Conservation (phyloP, 2,113 vertebrate genomes). For the Gymnogyps californianus region DNA sequence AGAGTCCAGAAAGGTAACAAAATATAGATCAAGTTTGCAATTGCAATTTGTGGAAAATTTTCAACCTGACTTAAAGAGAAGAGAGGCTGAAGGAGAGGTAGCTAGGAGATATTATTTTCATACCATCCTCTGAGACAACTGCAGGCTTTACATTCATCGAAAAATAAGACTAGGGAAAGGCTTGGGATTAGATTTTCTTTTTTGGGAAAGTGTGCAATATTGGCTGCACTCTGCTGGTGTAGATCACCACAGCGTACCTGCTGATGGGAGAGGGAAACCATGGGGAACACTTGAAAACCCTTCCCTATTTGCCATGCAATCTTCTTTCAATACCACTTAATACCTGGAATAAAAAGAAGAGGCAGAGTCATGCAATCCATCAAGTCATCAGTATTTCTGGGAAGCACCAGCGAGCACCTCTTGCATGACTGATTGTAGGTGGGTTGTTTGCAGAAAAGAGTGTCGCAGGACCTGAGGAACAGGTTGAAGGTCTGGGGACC, state of each 20-base stretch:
- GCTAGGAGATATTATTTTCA: constrained; percentile 1
- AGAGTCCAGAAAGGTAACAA: background rate
- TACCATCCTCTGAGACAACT: background rate
- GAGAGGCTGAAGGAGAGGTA: background rate
- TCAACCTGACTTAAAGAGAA: background rate
- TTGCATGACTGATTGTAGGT: background rate
- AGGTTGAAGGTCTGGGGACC: background rate
- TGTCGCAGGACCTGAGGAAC: background rate
- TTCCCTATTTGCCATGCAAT: background rate
- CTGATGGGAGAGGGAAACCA: background rate
- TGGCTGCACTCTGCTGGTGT: background rate
- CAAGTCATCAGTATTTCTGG: background rate
- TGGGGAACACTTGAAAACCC: background rate
- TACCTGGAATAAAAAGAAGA: constrained; percentile 7
- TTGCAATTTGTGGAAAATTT: background rate
- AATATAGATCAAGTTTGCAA: background rate
- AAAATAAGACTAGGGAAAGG: background rate
- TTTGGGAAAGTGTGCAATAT: background rate
- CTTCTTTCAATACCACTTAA: background rate
- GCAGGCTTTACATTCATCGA: background rate
- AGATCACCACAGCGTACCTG: rapidly evolving
- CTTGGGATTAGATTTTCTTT: background rate
- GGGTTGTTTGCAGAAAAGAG: background rate
- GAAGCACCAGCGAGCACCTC: background rate
- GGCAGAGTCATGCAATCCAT: background rate